phyloP scores from a whole-genome alignment of 2,113 vertebrate genomes.

The Saccopteryx bilineata region DNA sequence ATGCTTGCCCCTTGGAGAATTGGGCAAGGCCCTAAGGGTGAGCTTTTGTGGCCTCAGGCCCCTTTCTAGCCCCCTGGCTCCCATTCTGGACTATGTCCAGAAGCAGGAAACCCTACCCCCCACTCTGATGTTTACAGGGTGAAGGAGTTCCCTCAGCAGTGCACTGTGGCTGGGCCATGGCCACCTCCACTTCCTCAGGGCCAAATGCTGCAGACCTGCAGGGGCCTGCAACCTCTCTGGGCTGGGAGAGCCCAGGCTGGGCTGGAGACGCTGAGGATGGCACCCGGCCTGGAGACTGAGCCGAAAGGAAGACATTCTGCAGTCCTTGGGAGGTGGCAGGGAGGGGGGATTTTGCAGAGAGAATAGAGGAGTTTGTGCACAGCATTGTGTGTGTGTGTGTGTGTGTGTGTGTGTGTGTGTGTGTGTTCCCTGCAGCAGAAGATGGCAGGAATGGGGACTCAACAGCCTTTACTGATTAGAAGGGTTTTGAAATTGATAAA shows the following conservation, averaged over 20 bases:
- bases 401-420: not conserved
- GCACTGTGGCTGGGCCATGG: not conserved
- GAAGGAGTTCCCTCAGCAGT: not conserved
- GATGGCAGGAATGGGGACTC: conserved; percentile 70
- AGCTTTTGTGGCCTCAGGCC: not conserved
- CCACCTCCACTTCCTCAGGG: not conserved
- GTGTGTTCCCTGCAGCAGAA: conserved; percentile 39
- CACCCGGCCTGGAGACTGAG: not conserved
- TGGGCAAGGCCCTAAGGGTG: conserved; percentile 3
- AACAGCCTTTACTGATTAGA: conserved; percentile 78
- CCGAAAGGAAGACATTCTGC: not conserved
- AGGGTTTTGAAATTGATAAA: conserved; percentile 83
- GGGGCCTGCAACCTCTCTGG: not conserved
- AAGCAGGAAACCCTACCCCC: not conserved
- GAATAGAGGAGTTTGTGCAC: conserved; percentile 14
- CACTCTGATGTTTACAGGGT: not conserved
- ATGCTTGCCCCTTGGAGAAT: conserved; percentile 43
- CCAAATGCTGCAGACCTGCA: not conserved
- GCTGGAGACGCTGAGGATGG: not conserved
- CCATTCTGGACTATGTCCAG: conserved; percentile 1
- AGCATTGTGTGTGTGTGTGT: not conserved
- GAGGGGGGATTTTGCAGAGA: not conserved
- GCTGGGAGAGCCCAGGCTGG: not conserved
- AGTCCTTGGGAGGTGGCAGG: not conserved
- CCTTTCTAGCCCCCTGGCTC: not conserved